Percentiles rank a stretch among this genome's conserved stretches.
These are phyloP conservation scores for Sebastes paucispinis DNA, from an alignment of 2,797 vertebrate species.

Conservation along the genomic window DNA sequence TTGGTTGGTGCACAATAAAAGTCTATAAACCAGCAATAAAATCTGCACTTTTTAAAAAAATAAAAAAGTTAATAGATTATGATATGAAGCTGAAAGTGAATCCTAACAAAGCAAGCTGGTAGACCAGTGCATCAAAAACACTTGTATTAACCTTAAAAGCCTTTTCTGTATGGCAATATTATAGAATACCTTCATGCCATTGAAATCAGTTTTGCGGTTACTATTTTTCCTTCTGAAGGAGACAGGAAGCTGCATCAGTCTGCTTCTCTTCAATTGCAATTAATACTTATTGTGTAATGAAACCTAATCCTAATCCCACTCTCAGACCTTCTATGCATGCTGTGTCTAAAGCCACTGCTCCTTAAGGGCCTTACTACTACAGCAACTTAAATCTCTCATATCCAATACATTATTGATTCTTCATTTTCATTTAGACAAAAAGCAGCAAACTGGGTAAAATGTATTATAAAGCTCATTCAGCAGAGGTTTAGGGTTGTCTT, in stretches of 20 bases:
- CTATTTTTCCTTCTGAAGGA: conserved; percentile 27
- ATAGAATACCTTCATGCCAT: not conserved
- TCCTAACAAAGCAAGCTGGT: not conserved
- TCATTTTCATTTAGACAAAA: conserved; percentile 41
- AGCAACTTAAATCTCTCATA: not conserved
- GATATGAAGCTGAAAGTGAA: not conserved
- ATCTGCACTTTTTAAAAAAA: not conserved
- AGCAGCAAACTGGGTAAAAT: conserved; percentile 20
- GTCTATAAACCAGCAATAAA: not conserved
- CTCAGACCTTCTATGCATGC: not conserved
- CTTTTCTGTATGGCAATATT: not conserved
- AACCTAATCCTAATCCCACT: not conserved
- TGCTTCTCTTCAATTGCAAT: conserved; percentile 11
- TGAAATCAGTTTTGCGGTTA: not conserved
- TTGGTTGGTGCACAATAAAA: not conserved
- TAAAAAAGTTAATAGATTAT: not conserved
- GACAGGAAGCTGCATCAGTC: not conserved
- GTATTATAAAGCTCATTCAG: conserved; percentile 2
- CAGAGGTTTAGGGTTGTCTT: not conserved
- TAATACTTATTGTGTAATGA: conserved; percentile 46
- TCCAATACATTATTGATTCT: conserved; percentile 29
- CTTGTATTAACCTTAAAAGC: not conserved
- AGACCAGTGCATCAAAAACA: conserved; percentile 8
- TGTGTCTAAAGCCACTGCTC: not conserved
- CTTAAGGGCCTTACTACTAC: not conserved